phyloP scores from a whole-genome alignment of 1,140 invertebrate species.

The Triops longicaudatus region DNA sequence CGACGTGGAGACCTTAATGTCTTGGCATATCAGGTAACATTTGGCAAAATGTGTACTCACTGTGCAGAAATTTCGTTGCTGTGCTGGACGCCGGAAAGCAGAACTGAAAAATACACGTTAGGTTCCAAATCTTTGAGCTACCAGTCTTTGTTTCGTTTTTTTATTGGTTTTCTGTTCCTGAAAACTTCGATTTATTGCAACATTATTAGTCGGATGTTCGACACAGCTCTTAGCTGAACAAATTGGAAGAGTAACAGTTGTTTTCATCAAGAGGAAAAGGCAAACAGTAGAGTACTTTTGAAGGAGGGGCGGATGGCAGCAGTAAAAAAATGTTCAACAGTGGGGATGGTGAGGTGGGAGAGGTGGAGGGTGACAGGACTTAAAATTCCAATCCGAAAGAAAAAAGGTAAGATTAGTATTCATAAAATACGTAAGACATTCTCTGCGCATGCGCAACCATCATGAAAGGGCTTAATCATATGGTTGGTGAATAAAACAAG shows the following conservation, averaged over 20 bases:
- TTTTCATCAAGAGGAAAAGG: constrained; percentile 12
- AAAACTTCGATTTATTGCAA: constrained; percentile 15
- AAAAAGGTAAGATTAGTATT: not conserved
- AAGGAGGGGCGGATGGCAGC: not conserved
- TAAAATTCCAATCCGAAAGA: constrained; percentile 8
- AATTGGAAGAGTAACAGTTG: constrained; percentile 15
- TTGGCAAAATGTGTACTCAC: not conserved
- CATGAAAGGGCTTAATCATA: not conserved
- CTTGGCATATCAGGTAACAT: too few species aligned
- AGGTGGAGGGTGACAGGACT: not conserved
- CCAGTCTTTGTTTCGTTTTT: not conserved
- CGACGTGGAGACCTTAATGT: too few species aligned
- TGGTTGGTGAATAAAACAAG: not conserved
- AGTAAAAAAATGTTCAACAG: not conserved
- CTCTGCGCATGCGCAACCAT: too few species aligned
- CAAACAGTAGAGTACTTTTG: not conserved
- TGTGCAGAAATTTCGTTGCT: not conserved
- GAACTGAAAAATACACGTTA: not conserved
- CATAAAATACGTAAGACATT: too few species aligned
- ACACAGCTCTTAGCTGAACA: constrained; percentile 14
- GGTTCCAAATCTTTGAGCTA: not conserved
- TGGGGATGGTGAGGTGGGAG: not conserved
- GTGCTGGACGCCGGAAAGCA: not conserved
- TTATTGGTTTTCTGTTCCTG: not conserved
- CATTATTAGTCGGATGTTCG: constrained; percentile 15